These are phyloP conservation scores for Bubo scandiacus DNA, from an alignment of 2,113 vertebrate genomes.

Conservation along the genomic window DNA sequence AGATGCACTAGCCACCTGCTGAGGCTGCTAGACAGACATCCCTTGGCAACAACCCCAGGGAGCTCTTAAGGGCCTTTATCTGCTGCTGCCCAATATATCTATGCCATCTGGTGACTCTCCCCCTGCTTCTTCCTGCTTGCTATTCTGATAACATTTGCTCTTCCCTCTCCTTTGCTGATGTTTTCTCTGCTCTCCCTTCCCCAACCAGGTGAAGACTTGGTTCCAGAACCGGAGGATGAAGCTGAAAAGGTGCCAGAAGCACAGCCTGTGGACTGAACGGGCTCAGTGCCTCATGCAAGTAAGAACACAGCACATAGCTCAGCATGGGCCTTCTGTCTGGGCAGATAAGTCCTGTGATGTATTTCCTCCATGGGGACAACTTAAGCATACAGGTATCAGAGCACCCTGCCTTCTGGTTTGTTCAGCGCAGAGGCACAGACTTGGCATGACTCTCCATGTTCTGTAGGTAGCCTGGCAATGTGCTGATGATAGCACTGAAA, in stretches of 20 bases:
- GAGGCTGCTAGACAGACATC: slow-evolving; percentile 46
- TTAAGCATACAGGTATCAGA: rapidly evolving
- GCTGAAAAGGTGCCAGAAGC: slow-evolving; percentile 80
- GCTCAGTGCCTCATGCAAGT: slow-evolving; percentile 41
- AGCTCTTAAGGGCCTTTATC: slow-evolving; percentile 4
- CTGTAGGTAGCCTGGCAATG: neutral
- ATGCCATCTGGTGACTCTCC: neutral
- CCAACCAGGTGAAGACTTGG: slow-evolving; percentile 83
- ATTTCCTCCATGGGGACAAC: neutral
- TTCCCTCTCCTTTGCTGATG: neutral
- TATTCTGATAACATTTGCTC: neutral
- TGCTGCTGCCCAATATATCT: neutral
- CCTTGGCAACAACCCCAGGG: neutral
- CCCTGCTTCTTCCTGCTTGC: neutral
- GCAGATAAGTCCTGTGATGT: neutral
- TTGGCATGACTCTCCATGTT: neutral
- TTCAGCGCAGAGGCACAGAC: neutral
- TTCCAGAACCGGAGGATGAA: slow-evolving; percentile 89
- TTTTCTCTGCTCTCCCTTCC: neutral
- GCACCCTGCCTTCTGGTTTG: neutral
- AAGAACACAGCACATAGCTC: neutral
- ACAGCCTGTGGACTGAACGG: slow-evolving; percentile 70
- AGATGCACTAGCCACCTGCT: slow-evolving; percentile 25
- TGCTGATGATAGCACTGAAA: neutral
- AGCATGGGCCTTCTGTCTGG: neutral